A percentile compares a stretch with the other conserved stretches of the same genome.
Conservation (phyloP, 2,888 invertebrate genomes). For the Omphaloscelis lunosa region DNA sequence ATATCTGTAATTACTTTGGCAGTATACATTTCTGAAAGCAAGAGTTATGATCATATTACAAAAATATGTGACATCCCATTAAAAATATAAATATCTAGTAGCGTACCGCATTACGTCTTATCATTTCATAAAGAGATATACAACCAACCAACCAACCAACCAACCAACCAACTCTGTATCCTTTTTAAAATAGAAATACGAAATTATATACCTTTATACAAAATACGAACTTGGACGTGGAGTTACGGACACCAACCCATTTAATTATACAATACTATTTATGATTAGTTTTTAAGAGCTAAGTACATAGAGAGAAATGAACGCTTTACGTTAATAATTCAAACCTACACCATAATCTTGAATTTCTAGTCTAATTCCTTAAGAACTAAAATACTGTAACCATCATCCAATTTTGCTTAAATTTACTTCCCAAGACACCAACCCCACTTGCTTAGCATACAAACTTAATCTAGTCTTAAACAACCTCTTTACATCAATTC, state of each 20-base stretch:
- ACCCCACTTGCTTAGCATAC: background rate
- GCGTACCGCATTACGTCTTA: background rate
- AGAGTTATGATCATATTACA: background rate
- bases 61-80: background rate
- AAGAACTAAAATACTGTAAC: background rate
- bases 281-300: background rate
- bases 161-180: no score
- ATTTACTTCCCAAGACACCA: background rate
- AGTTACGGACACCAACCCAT: background rate
- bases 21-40: background rate
- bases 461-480: background rate
- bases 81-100: background rate
- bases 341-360: background rate
- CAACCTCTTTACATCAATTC: constrained; percentile 2
- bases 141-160: no score
- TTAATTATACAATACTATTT: background rate
- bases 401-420: background rate
- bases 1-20: background rate
- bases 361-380: background rate
- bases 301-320: background rate
- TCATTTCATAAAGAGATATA: background rate
- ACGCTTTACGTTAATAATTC: background rate
- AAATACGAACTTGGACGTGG: background rate
- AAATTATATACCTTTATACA: background rate
- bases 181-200: background rate